Percentiles rank a stretch among this genome's conserved stretches.
Evolutionary conservation across 2,113 vertebrate genomes (phyloP).

Genomic region (Chlamydotis undulata): DNA sequence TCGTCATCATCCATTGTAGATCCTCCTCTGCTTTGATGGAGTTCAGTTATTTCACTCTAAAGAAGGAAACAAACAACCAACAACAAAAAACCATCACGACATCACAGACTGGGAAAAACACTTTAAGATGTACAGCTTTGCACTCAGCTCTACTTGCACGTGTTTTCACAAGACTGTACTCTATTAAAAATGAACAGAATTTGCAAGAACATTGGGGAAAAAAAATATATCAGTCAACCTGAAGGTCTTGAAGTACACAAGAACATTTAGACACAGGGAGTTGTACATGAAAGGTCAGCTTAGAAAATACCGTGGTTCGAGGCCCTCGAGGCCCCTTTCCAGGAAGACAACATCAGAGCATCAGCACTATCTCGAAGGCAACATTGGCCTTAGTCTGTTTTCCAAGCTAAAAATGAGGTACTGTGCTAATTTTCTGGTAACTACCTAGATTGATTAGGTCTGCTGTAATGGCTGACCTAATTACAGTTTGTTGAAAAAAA

Average conservation of each 20-base stretch:
- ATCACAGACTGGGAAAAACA: background rate
- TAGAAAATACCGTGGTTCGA: background rate
- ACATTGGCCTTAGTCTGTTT: background rate
- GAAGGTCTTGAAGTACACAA: background rate
- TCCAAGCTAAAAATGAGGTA: background rate
- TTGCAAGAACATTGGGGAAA: background rate
- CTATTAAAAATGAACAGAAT: background rate
- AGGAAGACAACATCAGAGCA: background rate
- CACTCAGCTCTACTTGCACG: background rate
- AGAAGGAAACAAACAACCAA: background rate
- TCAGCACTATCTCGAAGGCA: background rate
- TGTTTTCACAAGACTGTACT: background rate
- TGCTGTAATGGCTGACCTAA: background rate
- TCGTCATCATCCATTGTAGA: conserved; percentile 92
- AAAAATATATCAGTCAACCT: background rate
- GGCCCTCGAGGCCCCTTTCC: background rate
- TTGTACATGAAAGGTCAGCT: background rate
- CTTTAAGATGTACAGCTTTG: background rate
- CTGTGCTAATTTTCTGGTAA: background rate
- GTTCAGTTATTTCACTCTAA: conserved; percentile 80
- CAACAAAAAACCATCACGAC: background rate
- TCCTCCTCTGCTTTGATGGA: conserved; percentile 78
- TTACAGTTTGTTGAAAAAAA: background rate
- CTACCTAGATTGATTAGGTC: background rate
- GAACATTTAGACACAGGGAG: background rate